Evolutionary conservation across 2,113 vertebrate genomes (phyloP), one percentile per base, ranked within the genome.

Genomic region (Lepisosteus osseus): DNA sequence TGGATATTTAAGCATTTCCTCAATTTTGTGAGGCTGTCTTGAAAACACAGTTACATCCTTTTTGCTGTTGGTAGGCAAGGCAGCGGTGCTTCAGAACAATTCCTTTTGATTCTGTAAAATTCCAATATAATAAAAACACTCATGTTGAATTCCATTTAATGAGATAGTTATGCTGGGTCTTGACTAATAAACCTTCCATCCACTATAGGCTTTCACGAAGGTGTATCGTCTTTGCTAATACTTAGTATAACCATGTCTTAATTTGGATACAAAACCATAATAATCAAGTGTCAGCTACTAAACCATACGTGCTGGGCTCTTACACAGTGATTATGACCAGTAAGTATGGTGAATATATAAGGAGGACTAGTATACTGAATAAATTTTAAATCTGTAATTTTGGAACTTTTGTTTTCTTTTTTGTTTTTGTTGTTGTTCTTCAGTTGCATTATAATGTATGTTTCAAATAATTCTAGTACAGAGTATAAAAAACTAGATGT

Each of bases 1-100:
- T 90, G 88, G 91, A 80, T 94, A 94, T 94, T 94, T 93, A 93
- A 95, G 92, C 86, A 83, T 91, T 94, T 96, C 93, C 94, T 96
- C 94, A 94, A 92, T 95, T 96, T 93, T 95, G 90, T 94, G 92
- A 97, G 93, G 93, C 94, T 93, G 92, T 93, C 94, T 93, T 95
- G 94, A 79, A 91, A 92, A 73, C 90, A 84, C 86, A 89, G 88
- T 87, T 83, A 83, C 87, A 82, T 91, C 89, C 75, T 86, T 87
- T 79, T 85, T 85, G 88, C 90, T 91, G 86, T 86, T 89, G 88
- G 85, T 91, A 90, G 91, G 88, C 90, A 94, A 95, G 94, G 93
- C 93, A 95, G 95, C 82, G 85, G 90, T 90, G 92, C 92, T 94
- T 90, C 88, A 67, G 65, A 89, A 85, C 76, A 29, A 74, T 71